These are phyloP conservation scores for Ephestia elutella DNA, from an alignment of 1,140 invertebrate genomes.

Conservation along the genomic window DNA sequence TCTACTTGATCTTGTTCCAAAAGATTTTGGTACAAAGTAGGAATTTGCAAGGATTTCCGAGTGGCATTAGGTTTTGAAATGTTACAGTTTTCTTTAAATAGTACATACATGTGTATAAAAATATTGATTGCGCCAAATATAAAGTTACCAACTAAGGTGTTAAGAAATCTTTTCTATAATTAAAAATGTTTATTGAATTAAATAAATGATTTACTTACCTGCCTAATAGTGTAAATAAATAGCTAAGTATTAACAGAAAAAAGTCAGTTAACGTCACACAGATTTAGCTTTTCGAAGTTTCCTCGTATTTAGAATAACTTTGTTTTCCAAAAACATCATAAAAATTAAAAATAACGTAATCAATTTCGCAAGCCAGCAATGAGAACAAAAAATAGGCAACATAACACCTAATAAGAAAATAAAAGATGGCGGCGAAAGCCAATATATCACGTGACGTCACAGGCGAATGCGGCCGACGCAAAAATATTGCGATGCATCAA, in stretches of 20 bases:
- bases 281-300: too few species aligned
- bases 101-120: too few species aligned
- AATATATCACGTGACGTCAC: slow-evolving; percentile 61
- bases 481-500: slow-evolving; percentile 70
- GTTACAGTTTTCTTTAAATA: not conserved
- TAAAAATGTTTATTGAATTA: too few species aligned
- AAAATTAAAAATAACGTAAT: not conserved
- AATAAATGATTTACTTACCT: too few species aligned
- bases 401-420: slow-evolving; percentile 9
- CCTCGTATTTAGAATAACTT: too few species aligned
- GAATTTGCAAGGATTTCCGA: not conserved
- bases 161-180: too few species aligned
- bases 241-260: too few species aligned
- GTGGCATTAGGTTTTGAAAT: not conserved
- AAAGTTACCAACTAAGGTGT: too few species aligned
- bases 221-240: too few species aligned
- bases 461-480: slow-evolving; percentile 50
- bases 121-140: too few species aligned
- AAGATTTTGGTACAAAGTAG: not conserved
- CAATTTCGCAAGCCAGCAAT: not conserved
- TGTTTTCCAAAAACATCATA: too few species aligned
- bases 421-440: slow-evolving; percentile 29
- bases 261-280: too few species aligned
- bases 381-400: not conserved
- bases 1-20: not conserved